Conservation (phyloP, 1,140 invertebrate species). For the Drosophila athabasca region DNA sequence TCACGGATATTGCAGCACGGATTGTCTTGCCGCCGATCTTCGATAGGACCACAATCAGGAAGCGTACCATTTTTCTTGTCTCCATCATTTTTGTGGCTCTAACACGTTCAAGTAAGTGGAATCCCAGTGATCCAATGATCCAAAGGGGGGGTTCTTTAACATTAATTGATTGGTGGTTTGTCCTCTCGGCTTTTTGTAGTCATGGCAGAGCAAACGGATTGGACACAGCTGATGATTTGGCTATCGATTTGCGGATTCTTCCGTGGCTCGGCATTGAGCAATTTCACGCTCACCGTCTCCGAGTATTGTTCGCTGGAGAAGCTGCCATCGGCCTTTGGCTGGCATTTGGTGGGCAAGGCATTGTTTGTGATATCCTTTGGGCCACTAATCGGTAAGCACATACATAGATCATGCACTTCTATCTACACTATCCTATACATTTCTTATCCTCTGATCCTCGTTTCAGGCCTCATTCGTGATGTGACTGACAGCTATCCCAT, state of each 20-base stretch:
- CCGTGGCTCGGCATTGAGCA: conserved; percentile 88
- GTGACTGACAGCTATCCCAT: conserved; percentile 87
- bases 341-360: conserved; percentile 91
- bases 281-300: conserved; percentile 89
- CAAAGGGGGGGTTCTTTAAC: too few relatives aligned
- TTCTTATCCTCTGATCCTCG: neutral
- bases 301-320: conserved; percentile 90
- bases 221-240: conserved; percentile 87
- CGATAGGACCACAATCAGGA: conserved; percentile 87
- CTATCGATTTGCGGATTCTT: conserved; percentile 89
- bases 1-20: conserved; percentile 89
- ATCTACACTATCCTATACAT: too few relatives aligned
- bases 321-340: conserved; percentile 89
- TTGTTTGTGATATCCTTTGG: conserved; percentile 88
- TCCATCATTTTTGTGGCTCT: conserved; percentile 88
- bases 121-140: too few relatives aligned
- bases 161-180: too few relatives aligned
- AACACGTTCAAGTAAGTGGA: conserved; percentile 88
- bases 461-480: conserved; percentile 88
- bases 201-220: conserved; percentile 87
- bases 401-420: too few relatives aligned
- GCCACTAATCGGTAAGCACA: conserved; percentile 87
- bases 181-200: conserved; percentile 83
- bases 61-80: conserved; percentile 88
- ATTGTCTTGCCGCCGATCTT: conserved; percentile 89